Conservation (phyloP, 2,888 invertebrate species). For the Tribolium freemani region DNA sequence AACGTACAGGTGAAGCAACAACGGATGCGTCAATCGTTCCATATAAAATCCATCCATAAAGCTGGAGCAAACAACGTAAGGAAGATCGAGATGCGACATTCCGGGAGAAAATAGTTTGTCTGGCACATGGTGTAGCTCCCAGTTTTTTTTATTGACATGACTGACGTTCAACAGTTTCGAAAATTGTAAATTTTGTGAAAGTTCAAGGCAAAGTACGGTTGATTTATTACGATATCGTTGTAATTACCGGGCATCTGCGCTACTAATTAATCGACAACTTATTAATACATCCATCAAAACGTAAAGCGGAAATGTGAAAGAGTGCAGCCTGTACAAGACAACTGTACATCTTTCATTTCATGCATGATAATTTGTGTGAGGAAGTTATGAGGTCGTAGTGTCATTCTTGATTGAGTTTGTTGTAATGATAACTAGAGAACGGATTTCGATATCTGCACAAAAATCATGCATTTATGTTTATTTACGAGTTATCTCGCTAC, state of each 20-base stretch:
- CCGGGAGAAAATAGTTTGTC: slow-evolving; percentile 37
- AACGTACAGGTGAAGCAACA: slow-evolving; percentile 16
- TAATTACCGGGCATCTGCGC: slow-evolving; percentile 13
- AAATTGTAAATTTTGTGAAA: neutral
- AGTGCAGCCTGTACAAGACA: neutral
- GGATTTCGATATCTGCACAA: no score
- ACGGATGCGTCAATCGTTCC: slow-evolving; percentile 18
- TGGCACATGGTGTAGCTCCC: slow-evolving; percentile 33
- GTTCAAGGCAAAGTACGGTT: slow-evolving; percentile 7
- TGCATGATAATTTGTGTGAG: neutral
- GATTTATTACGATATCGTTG: slow-evolving; percentile 7
- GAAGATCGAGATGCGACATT: slow-evolving; percentile 24
- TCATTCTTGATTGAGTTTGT: neutral
- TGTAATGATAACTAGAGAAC: no score
- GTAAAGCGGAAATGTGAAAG: slow-evolving; percentile 2
- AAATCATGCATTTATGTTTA: no score
- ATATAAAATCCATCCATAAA: slow-evolving; percentile 32
- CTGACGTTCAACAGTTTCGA: slow-evolving; percentile 31
- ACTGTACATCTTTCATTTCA: neutral
- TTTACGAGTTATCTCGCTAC: no score
- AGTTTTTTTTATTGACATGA: slow-evolving; percentile 33
- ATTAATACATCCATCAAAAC: slow-evolving; percentile 4
- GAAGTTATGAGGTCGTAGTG: neutral
- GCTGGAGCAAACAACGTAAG: slow-evolving; percentile 16
- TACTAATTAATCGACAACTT: slow-evolving; percentile 9